Evolutionary conservation across 37 sponge, comb jelly and placozoan genomes (phyloP), one percentile per base, ranked within the genome.

Genomic region (Spongilla lacustris): DNA sequence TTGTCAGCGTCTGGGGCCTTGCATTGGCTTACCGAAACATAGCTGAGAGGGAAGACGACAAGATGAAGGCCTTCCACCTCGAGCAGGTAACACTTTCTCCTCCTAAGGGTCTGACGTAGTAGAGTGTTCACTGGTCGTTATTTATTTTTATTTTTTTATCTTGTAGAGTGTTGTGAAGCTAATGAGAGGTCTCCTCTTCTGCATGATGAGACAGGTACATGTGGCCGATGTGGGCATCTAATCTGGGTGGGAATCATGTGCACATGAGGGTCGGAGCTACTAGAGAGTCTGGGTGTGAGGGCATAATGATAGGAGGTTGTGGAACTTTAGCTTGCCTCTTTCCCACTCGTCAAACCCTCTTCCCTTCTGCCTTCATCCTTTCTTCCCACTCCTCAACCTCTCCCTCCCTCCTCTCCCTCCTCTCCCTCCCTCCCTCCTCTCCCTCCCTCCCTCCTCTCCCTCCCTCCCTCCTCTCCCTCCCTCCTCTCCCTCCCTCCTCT

Each of bases 1-100:
- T 89, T 2, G 79, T 96, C 25, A 78, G 92, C 29, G 83, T 96
- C 32, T 98, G 98, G 98, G 98, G 91, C 21, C 76, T 92, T 84
- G 71, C 98, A 50, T 41, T 96, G 26, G 96, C 94, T 9, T 96
- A 90, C 67, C 37, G 86, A 13, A 89, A 89, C 14, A 84, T 73
- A 48, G 86, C 85, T 17, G 97, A 94, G 14, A 75, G 41, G 22
- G 92, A 96, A 46, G 95, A 94, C 36, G 82, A 90, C 70, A 84
- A 68, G 58, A 76, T 83, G 32, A 83, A 71, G 36, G 94, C 95
- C 22, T 80, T 73, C 31, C 79, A 96, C 33, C 85, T 96, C 31
- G 95, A 96, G 48, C 94, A 94, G 95, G 97, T 96, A 78, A 13
- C 58, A 17, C 1, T 58, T 17, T 19, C 58, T 1, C 21, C 21